Percentiles rank a stretch among this genome's conserved stretches.
Conservation (phyloP, 2,113 vertebrate species). For the Sorex fumeus region DNA sequence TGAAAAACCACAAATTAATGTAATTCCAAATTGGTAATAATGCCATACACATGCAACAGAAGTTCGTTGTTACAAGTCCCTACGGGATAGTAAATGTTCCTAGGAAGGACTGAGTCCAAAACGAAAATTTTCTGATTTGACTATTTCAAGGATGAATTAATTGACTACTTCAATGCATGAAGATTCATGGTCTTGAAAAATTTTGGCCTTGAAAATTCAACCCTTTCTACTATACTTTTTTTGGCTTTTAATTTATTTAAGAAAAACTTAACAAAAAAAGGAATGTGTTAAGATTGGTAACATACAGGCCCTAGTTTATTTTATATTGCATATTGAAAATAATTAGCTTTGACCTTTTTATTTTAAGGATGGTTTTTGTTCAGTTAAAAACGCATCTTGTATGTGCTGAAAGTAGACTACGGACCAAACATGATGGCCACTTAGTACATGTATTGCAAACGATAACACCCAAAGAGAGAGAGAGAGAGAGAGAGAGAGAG, state of each 20-base stretch:
- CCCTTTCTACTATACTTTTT: too few relatives aligned
- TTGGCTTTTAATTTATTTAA: too few relatives aligned
- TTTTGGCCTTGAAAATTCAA: constrained; percentile 20
- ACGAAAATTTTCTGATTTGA: constrained; percentile 55
- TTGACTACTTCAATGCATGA: constrained; percentile 4
- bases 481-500: too few relatives aligned
- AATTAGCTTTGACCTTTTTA: constrained; percentile 1
- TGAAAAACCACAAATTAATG: constrained; percentile 22
- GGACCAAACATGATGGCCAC: too few relatives aligned
- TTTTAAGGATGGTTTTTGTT: constrained; percentile 2
- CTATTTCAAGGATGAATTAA: constrained; percentile 61
- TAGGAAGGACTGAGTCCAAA: constrained; percentile 35
- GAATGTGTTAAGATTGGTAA: constrained; percentile 46
- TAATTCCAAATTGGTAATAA: constrained; percentile 17
- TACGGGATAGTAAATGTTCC: constrained; percentile 50
- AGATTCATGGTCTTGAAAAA: constrained; percentile 71
- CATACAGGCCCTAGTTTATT: constrained; percentile 75
- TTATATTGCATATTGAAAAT: constrained; percentile 57
- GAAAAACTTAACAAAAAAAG: constrained; percentile 35
- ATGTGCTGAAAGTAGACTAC: too few relatives aligned
- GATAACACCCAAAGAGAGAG: too few relatives aligned
- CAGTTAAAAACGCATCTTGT: constrained; percentile 21
- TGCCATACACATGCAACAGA: constrained; percentile 1
- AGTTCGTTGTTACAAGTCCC: background rate
- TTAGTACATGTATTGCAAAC: too few relatives aligned